These are phyloP conservation scores for Andrena camellia DNA, from an alignment of 2,888 invertebrate genomes.

Conservation along the genomic window DNA sequence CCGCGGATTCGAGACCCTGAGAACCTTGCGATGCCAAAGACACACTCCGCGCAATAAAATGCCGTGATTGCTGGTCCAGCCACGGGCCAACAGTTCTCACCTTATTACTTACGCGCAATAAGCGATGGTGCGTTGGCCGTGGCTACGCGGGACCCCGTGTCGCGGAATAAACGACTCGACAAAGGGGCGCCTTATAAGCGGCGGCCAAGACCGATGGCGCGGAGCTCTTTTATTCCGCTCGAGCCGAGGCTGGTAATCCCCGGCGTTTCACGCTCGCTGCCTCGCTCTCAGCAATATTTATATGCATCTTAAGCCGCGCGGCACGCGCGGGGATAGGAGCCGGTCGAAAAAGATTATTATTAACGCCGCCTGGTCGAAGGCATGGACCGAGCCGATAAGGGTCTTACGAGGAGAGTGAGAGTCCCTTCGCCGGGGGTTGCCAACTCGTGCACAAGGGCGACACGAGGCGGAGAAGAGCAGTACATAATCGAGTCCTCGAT, in stretches of 20 bases:
- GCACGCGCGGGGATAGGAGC: conserved; percentile 55
- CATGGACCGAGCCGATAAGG: conserved; percentile 80
- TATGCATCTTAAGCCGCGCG: conserved; percentile 68
- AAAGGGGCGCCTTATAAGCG: conserved; percentile 56
- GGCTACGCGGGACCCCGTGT: conserved; percentile 4
- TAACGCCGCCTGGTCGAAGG: conserved; percentile 72
- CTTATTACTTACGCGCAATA: conserved; percentile 64
- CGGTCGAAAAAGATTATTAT: conserved; percentile 75
- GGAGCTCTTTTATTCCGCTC: conserved; percentile 57
- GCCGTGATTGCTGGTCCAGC: conserved; percentile 4
- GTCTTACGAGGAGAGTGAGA: conserved; percentile 72
- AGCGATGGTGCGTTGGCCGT: conserved; percentile 13
- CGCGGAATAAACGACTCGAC: conserved; percentile 60
- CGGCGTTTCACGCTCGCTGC: conserved; percentile 65
- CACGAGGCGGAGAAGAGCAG: conserved; percentile 53
- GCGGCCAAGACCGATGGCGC: conserved; percentile 65
- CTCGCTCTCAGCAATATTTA: conserved; percentile 70
- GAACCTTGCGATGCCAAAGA: neutral
- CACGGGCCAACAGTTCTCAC: conserved; percentile 61
- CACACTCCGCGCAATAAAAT: conserved; percentile 27
- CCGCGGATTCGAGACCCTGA: neutral
- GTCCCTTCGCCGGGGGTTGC: conserved; percentile 44
- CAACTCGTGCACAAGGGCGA: conserved; percentile 60
- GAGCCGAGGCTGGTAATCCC: conserved; percentile 62
- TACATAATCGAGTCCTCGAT: conserved; percentile 61